phyloP scores from a whole-genome alignment of 2,888 invertebrate genomes.

The Loripinus fragilis region DNA sequence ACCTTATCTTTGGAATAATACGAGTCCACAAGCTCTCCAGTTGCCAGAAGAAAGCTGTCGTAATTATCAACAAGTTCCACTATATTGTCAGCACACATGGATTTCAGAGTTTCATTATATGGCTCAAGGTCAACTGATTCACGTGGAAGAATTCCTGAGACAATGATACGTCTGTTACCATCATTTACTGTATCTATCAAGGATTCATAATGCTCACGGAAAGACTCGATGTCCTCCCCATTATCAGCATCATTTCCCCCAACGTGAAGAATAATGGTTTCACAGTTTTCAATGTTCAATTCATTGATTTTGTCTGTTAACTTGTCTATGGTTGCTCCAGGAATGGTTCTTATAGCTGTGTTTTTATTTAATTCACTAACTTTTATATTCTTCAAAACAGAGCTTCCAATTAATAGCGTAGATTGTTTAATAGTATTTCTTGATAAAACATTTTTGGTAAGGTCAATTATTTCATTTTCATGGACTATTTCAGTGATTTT shows the following conservation, averaged over 20 bases:
- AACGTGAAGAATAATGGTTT: not conserved
- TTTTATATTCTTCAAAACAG: constrained; percentile 1
- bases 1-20: not conserved
- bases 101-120: not conserved
- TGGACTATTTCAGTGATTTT: not conserved
- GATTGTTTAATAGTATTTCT: not conserved
- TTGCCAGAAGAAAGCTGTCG: not conserved
- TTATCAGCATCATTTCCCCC: constrained; percentile 1
- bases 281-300: not conserved
- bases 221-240: not conserved
- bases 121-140: not conserved
- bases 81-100: not conserved
- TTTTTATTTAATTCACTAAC: not conserved
- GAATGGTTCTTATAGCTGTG: not conserved
- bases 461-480: not conserved
- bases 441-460: not conserved
- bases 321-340: not conserved
- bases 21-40: not conserved
- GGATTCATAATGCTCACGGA: not conserved
- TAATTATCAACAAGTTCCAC: constrained; percentile 7
- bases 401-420: not conserved
- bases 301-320: not conserved
- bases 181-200: not conserved
- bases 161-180: not conserved
- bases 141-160: not conserved